Conservation (phyloP, 2,113 vertebrate species). For the Ginglymostoma cirratum region DNA sequence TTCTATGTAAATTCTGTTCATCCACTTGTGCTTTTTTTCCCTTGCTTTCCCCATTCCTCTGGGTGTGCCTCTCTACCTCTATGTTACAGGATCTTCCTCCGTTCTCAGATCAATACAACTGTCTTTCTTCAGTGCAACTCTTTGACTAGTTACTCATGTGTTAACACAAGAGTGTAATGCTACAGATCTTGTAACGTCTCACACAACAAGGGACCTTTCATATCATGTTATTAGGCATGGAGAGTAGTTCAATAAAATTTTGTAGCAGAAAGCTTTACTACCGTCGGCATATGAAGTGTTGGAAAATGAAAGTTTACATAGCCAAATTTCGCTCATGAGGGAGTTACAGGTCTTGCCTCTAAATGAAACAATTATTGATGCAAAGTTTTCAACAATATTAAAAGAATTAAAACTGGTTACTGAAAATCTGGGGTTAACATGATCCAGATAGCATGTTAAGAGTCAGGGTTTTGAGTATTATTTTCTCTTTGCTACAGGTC, state of each 20-base stretch:
- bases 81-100: neutral
- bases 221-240: neutral
- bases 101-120: neutral
- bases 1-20: neutral
- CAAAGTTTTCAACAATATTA: neutral
- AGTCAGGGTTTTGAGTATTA: too few relatives aligned
- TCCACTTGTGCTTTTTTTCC: neutral
- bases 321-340: neutral
- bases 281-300: neutral
- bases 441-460: neutral
- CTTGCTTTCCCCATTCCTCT: neutral
- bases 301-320: neutral
- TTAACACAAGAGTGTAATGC: too few relatives aligned
- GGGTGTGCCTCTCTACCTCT: neutral
- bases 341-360: neutral
- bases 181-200: neutral
- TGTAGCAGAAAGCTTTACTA: neutral
- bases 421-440: neutral
- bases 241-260: neutral
- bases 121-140: too few relatives aligned
- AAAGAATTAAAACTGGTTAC: neutral
- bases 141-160: too few relatives aligned
- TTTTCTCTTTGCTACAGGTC: too few relatives aligned
- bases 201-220: neutral
- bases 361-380: neutral